Evolutionary conservation across 1,140 invertebrate species (phyloP).

Genomic region (Goniozus legneri): DNA sequence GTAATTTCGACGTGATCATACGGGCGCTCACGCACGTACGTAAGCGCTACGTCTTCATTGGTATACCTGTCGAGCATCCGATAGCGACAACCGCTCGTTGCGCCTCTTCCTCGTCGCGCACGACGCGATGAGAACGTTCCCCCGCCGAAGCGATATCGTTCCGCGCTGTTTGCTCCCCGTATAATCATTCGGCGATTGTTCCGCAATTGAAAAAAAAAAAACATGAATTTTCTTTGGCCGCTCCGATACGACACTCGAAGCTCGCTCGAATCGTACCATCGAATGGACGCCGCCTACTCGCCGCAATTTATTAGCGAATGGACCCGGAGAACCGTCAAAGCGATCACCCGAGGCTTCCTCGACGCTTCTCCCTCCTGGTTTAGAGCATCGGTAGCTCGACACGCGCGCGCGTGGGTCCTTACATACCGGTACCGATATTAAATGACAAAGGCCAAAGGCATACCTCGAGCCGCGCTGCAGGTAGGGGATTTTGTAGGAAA

Average conservation of each 20-base stretch:
- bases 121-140: too few species aligned
- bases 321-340: slow-evolving; percentile 49
- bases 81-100: slow-evolving; percentile 9
- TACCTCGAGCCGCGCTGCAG: slow-evolving; percentile 44
- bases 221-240: too few species aligned
- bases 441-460: slow-evolving; percentile 56
- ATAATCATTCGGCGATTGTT: too few species aligned
- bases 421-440: slow-evolving; percentile 53
- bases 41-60: not conserved
- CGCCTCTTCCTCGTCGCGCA: not conserved
- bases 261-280: too few species aligned
- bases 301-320: slow-evolving; percentile 45
- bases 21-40: not conserved
- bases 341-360: slow-evolving; percentile 52
- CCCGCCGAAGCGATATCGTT: too few species aligned
- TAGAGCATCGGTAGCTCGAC: too few species aligned
- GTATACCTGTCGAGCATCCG: not conserved
- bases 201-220: too few species aligned
- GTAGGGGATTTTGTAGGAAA: slow-evolving; percentile 41
- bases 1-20: slow-evolving; percentile 15
- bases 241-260: too few species aligned
- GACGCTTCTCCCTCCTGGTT: too few species aligned
- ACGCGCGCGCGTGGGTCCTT: too few species aligned
- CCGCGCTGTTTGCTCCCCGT: too few species aligned
- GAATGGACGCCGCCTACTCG: too few species aligned